Evolutionary conservation across 2,888 invertebrate species (phyloP), one percentile per base, ranked within the genome.

Genomic region (Rhagonycha fulva): DNA sequence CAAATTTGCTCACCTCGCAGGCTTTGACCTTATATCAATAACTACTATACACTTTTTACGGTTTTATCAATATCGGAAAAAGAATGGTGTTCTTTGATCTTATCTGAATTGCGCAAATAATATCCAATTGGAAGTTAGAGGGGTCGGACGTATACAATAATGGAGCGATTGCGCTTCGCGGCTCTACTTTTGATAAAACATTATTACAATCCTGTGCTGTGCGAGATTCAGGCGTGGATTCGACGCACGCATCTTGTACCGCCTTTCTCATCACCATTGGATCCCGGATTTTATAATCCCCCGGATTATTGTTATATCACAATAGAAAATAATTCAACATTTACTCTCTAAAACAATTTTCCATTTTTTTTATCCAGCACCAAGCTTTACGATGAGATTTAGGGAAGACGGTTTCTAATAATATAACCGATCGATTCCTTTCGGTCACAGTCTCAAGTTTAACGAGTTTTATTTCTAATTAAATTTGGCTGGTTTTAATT

Each of bases 401-500:
- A 11, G 62, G n/a, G 47, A 47, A 7, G 47, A 47, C 47, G n/a
- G 47, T 7, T 47, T 47, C 47, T 47, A 47, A 47, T 47, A 47
- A 47, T 47, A 47, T 47, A 47, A 47, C n/a, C 47, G 47, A 47
- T 63, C 63, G 68, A 19, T 62, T 71, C 72, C 68, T 70, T 23
- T 71, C 70, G 74, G 78, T 78, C 76, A 78, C 75, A 76, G 79
- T 78, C 78, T 74, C 76, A 74, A 69, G 74, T 76, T 72, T 75
- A 61, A 76, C 72, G 71, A 75, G 78, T 84, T 84, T 84, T 84
- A 84, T 84, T 84, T 82, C 84, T 86, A 86, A 87, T 87, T 87
- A 86, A 86, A 86, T 87, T 87, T 85, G 87, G 86, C 84, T 85
- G 85, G 84, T 86, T 86, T 84, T 66, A 85, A 86, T 86, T 86